Base-by-base conservation (phyloP, 2,888 invertebrate genomes). In the Parochlus steinenii region DNA sequence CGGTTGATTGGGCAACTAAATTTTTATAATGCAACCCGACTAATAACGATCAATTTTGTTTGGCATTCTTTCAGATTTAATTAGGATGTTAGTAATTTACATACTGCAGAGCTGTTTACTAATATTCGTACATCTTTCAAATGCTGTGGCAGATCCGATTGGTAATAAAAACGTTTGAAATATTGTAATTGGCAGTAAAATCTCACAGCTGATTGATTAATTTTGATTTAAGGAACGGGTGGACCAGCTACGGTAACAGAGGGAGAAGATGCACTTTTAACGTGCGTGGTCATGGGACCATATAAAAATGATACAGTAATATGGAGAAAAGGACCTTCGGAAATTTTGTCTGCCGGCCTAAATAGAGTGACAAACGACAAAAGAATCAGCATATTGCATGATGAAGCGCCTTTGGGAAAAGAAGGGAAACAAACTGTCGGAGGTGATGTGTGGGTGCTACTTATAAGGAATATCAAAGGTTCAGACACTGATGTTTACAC, bases 371-470 rank as follows among this genome's bases (percentile, higher is more conserved):
- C 79, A 1, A 70, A 73, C 31, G 83, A 85, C 53, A 66, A 69
- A 41, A 64, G 83, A 42, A 67, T 81, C 32, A 63, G 69, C 33
- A 69, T 85, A 24, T 58, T 85, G 37, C 83, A 83, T 52, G 82
- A 83, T 58, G 71, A 74, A 46, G 24, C 30, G 3, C 36, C 34
- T 2, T 11, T 25, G n/a, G 24, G 18, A 14, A 30, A 17, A 11
- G 51, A 51, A 31, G 54, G 44, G n/a, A 51, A 50, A 41, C 48
- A 44, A 23, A 63, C 65, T 49, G 10, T 17, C 2, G 82, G 78
- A 3, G 82, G 82, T 1, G 82, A 82, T 50, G 82, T 83, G 11
- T 85, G 83, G 83, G 81, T 85, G 26, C 64, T 86, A 31, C 71
- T 80, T 41, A 80, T 86, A 48, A 74, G 73, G 50, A 62, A 68